Percentiles rank a stretch among this genome's conserved stretches.
Conservation (phyloP, 2,797 vertebrate genomes). For the Geotrypetes seraphini region DNA sequence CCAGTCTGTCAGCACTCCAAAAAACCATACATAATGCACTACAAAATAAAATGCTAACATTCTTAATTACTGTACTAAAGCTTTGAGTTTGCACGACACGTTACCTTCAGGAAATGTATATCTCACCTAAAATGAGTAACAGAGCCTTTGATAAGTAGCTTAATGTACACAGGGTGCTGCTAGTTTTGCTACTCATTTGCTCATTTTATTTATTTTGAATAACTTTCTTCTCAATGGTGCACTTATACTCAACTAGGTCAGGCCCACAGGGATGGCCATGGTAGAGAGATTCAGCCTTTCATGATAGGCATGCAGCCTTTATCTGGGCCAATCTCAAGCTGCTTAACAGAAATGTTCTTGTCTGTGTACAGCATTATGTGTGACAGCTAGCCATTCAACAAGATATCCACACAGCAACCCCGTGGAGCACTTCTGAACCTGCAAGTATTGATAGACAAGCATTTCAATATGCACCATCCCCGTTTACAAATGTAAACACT, state of each 20-base stretch:
- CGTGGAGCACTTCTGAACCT: slow-evolving; percentile 1
- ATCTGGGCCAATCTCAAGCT: slow-evolving; percentile 17
- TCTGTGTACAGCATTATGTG: not conserved
- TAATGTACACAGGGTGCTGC: slow-evolving; percentile 20
- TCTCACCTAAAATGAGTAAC: slow-evolving; percentile 27
- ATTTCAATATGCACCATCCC: not conserved
- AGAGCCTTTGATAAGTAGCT: slow-evolving; percentile 29
- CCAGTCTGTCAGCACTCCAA: too few species aligned
- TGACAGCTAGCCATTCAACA: slow-evolving; percentile 1
- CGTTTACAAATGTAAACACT: not conserved
- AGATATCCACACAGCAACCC: slow-evolving; percentile 15
- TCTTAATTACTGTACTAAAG: too few species aligned
- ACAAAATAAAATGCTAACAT: too few species aligned
- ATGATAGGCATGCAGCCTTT: slow-evolving; percentile 21
- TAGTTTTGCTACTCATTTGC: slow-evolving; percentile 39
- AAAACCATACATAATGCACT: too few species aligned
- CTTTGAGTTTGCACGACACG: too few species aligned
- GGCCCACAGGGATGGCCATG: slow-evolving; percentile 25
- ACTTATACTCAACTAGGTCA: slow-evolving; percentile 32
- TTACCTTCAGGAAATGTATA: slow-evolving; percentile 9
- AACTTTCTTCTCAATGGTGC: slow-evolving; percentile 28
- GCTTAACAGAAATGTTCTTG: slow-evolving; percentile 13
- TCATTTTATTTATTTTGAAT: slow-evolving; percentile 36
- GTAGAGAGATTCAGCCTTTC: slow-evolving; percentile 23
- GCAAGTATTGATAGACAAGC: not conserved